Conservation (phyloP, 2,888 invertebrate species). For the Netelia fuscicornis region DNA sequence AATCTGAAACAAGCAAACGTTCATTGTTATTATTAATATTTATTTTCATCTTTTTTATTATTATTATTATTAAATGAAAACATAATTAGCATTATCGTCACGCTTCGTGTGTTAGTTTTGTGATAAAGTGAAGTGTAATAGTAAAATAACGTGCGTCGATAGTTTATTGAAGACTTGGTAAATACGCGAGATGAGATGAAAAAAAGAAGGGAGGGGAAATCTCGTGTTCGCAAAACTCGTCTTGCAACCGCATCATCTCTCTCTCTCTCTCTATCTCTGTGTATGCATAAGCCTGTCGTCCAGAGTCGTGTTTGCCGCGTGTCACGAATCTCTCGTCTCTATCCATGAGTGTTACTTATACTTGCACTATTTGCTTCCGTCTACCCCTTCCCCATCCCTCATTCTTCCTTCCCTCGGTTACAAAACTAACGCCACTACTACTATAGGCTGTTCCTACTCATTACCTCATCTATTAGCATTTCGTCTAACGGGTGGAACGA, state of each 20-base stretch:
- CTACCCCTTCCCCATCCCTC: background rate
- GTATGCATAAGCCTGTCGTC: slow-evolving; percentile 28
- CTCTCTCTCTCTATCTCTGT: slow-evolving; percentile 10
- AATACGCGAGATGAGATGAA: slow-evolving; percentile 12
- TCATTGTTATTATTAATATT: background rate
- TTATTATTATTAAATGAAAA: background rate
- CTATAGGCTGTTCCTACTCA: slow-evolving; percentile 53
- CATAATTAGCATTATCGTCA: background rate
- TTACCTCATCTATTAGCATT: slow-evolving; percentile 67
- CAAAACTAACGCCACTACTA: slow-evolving; percentile 15
- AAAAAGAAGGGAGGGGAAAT: slow-evolving; percentile 1
- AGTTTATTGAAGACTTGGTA: slow-evolving; percentile 7
- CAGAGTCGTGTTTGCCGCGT: slow-evolving; percentile 50
- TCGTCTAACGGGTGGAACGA: slow-evolving; percentile 59
- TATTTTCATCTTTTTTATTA: background rate
- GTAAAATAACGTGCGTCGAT: background rate
- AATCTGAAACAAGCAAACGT: background rate
- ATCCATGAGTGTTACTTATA: slow-evolving; percentile 16
- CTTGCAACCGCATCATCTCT: slow-evolving; percentile 44
- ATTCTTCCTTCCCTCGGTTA: slow-evolving; percentile 22
- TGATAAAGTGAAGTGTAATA: background rate
- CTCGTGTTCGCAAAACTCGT: slow-evolving; percentile 50
- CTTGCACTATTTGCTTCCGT: slow-evolving; percentile 25
- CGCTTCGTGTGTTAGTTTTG: background rate
- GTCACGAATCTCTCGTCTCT: slow-evolving; percentile 20